Evolutionary conservation across 2,113 vertebrate genomes (phyloP).

Genomic region (Rhinopomastus cyanomelas): DNA sequence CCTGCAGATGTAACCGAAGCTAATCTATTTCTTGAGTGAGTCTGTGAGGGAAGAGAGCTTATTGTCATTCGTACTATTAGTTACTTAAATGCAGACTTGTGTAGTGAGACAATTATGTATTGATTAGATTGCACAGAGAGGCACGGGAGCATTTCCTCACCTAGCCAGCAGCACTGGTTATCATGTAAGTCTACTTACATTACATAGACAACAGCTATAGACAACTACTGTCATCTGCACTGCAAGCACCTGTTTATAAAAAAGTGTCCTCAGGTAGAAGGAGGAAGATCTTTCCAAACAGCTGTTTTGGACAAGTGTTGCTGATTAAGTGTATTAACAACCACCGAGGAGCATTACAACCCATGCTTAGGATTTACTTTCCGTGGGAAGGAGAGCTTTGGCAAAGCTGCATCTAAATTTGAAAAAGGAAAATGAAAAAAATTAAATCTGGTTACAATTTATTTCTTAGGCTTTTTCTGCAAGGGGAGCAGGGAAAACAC

Average conservation of each 20-base stretch:
- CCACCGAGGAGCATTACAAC: background rate
- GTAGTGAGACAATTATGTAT: background rate
- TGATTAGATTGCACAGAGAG: background rate
- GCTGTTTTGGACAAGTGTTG: background rate
- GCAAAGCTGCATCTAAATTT: background rate
- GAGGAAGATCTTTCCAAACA: background rate
- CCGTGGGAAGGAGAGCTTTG: background rate
- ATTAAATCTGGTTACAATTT: background rate
- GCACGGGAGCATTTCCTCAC: background rate
- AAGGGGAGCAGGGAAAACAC: background rate
- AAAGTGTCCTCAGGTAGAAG: background rate
- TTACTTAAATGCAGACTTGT: background rate
- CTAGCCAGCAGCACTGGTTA: background rate
- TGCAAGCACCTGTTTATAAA: background rate
- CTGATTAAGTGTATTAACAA: constrained; percentile 11
- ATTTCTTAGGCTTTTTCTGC: background rate
- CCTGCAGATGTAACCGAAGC: background rate
- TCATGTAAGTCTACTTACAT: background rate
- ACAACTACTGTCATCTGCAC: background rate
- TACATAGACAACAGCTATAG: background rate
- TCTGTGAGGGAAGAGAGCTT: background rate
- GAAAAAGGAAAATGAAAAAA: background rate
- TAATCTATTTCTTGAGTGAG: background rate
- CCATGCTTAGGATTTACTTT: background rate
- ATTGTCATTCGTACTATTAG: background rate